Base-by-base conservation (phyloP, 2,113 vertebrate species). In the Puntigrus tetrazona region DNA sequence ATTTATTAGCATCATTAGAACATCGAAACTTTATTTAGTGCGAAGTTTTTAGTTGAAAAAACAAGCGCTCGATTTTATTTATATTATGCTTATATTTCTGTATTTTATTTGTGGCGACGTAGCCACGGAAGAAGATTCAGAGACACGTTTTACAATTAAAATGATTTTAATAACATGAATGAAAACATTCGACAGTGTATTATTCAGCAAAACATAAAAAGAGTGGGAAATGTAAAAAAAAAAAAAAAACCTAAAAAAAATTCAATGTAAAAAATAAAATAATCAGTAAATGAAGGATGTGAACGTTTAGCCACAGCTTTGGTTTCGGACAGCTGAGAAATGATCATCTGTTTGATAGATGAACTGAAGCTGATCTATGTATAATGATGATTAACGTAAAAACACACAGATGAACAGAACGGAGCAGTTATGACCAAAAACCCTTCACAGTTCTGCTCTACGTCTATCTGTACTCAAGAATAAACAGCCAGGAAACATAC, bases 131-230 rank as follows among this genome's bases (percentile, higher is more conserved):
- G 50, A 52, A 18, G 20, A 38, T n/a, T 8, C 67, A 55, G 11
- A 3, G 7, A 59, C 76, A 61, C 34, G 0, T 2, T 43, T 41
- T 14, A 36, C 10, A 9, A 41, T 78, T 78, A 1, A 1, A 50
- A 20, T 20, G 20, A 50, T 75, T 50, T 78, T 61, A 61, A 78
- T 78, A 61, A 63, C 50, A 77, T 36, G 25, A 75, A 55, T 20
- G 14, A 22, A 77, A 57, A n/a, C 31, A n/a, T n/a, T 55, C 7
- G 31, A 57, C 50, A 57, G 47, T 57, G 75, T 57, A 38, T 3
- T 10, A 27, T 57, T 36, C 20, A 55, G 10, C 34, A 31, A 55
- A 55, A 8, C 47, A 9, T n/a, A 73, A 43, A 29, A 29, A 50
- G 50, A 14, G 27, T 75, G 27, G 3, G 13, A 31, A 75, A 75